These are phyloP conservation scores for Catocala fraxini DNA, from an alignment of 2,888 invertebrate genomes.

Conservation along the genomic window DNA sequence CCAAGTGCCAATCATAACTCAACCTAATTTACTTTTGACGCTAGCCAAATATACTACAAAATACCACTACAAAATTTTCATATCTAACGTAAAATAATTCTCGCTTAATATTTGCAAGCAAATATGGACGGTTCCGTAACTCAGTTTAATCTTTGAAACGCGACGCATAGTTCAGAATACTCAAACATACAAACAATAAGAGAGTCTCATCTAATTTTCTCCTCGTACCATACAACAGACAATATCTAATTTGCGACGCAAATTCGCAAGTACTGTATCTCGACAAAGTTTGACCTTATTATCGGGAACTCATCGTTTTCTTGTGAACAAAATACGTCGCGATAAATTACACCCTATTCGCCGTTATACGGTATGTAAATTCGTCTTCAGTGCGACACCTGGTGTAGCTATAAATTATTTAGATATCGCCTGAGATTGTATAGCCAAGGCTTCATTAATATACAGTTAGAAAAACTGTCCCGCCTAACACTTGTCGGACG, in stretches of 20 bases:
- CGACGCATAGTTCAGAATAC: slow-evolving; percentile 9
- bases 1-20: too few species aligned
- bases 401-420: slow-evolving; percentile 80
- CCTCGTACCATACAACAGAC: slow-evolving; percentile 24
- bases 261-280: slow-evolving; percentile 38
- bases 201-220: slow-evolving; percentile 14
- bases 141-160: slow-evolving; percentile 3
- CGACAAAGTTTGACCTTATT: slow-evolving; percentile 55
- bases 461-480: slow-evolving; percentile 75
- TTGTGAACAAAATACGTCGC: slow-evolving; percentile 65
- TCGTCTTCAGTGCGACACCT: slow-evolving; percentile 75
- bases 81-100: background rate
- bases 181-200: slow-evolving; percentile 15
- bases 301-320: slow-evolving; percentile 67
- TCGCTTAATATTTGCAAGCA: background rate
- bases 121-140: slow-evolving; percentile 1
- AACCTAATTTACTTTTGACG: too few species aligned
- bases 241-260: slow-evolving; percentile 50
- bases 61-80: background rate
- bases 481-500: slow-evolving; percentile 58
- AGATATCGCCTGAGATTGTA: slow-evolving; percentile 79
- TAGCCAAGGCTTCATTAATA: slow-evolving; percentile 74
- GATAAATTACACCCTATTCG: slow-evolving; percentile 65
- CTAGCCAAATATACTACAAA: too few species aligned
- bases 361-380: slow-evolving; percentile 70